These are phyloP conservation scores for Podabrus alpinus DNA, from an alignment of 2,888 invertebrate species.

Conservation along the genomic window DNA sequence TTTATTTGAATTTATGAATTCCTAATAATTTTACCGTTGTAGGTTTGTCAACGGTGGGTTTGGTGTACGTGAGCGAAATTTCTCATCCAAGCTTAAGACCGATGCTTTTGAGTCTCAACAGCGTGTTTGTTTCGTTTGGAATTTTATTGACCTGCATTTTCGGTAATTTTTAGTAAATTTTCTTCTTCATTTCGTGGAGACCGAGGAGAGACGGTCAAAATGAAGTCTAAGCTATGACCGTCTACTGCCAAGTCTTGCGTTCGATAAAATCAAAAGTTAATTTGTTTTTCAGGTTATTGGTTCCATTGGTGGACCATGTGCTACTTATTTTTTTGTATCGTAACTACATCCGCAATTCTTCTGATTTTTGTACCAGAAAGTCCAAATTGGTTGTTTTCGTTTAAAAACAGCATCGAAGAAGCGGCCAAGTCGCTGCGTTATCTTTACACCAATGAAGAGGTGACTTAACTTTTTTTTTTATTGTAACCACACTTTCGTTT, in stretches of 20 bases:
- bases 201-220: too few relatives aligned
- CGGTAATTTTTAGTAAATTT: conserved; percentile 47
- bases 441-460: conserved; percentile 55
- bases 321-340: conserved; percentile 52
- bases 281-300: conserved; percentile 49
- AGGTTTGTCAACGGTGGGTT: conserved; percentile 59
- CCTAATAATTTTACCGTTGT: conserved; percentile 27
- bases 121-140: conserved; percentile 63
- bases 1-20: conserved; percentile 3
- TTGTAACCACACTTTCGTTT: neutral
- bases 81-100: conserved; percentile 59
- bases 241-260: neutral
- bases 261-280: neutral
- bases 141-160: conserved; percentile 60
- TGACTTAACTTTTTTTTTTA: conserved; percentile 33
- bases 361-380: conserved; percentile 60
- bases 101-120: conserved; percentile 62
- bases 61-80: conserved; percentile 64
- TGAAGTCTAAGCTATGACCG: too few relatives aligned
- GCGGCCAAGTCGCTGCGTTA: conserved; percentile 55
- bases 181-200: too few relatives aligned
- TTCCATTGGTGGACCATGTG: conserved; percentile 59
- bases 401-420: conserved; percentile 47
- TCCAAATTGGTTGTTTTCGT: conserved; percentile 61
- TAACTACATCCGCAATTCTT: conserved; percentile 47